These are phyloP conservation scores for Chymomyza fuscimana DNA, from an alignment of 2,888 invertebrate genomes.

Conservation along the genomic window DNA sequence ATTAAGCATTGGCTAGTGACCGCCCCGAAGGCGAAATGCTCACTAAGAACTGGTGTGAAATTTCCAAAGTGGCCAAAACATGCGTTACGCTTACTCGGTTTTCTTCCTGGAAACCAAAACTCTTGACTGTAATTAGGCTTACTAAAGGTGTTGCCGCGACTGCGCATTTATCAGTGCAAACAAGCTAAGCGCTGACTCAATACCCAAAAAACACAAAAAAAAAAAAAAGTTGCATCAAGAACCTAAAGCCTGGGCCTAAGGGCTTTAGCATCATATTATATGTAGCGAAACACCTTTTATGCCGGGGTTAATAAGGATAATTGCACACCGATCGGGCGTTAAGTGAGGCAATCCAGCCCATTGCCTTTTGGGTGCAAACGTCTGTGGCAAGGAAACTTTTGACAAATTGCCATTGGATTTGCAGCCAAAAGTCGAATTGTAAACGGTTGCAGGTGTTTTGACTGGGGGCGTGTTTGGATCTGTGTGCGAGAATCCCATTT, in stretches of 20 bases:
- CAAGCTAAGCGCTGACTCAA: constrained; percentile 56
- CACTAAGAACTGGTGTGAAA: constrained; percentile 66
- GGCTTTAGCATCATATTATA: constrained; percentile 8
- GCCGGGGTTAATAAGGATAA: constrained; percentile 69
- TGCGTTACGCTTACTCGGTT: not conserved
- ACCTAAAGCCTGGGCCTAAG: not conserved
- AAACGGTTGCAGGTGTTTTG: constrained; percentile 71
- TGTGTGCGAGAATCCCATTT: constrained; percentile 10
- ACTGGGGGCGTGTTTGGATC: constrained; percentile 40
- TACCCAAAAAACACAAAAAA: constrained; percentile 20
- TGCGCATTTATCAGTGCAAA: constrained; percentile 73
- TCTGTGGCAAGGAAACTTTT: constrained; percentile 47
- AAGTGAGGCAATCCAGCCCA: constrained; percentile 45
- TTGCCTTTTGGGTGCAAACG: not conserved
- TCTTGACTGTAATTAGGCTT: constrained; percentile 57
- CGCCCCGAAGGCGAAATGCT: constrained; percentile 14
- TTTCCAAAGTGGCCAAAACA: constrained; percentile 38
- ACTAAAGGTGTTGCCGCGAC: constrained; percentile 48
- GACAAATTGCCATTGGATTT: constrained; percentile 66
- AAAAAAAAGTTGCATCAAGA: not conserved
- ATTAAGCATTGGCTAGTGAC: constrained; percentile 23
- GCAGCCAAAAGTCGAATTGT: constrained; percentile 66
- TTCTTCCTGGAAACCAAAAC: constrained; percentile 55
- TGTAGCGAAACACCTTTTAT: constrained; percentile 47
- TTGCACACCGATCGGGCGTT: constrained; percentile 61